Evolutionary conservation across 2,888 invertebrate species (phyloP).

Genomic region (Spilarctia lutea): DNA sequence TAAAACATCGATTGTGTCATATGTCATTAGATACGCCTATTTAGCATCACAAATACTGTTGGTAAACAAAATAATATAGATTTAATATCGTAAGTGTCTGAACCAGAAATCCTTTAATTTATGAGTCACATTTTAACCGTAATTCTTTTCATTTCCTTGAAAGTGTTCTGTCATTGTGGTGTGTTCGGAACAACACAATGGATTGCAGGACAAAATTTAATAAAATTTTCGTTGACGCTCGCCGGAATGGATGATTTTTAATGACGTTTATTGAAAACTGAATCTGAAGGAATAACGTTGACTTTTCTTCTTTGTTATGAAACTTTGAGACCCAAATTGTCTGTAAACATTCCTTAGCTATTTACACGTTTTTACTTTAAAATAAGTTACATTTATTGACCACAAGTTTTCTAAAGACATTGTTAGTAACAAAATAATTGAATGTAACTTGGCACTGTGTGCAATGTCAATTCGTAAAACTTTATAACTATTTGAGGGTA

Average conservation of each 20-base stretch:
- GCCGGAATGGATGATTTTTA: conserved; percentile 37
- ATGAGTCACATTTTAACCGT: conserved; percentile 37
- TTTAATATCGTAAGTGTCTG: conserved; percentile 43
- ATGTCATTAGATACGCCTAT: not conserved
- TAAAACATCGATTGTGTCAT: not conserved
- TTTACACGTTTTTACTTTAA: not conserved
- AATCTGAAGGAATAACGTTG: conserved; percentile 29
- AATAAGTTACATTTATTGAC: not conserved
- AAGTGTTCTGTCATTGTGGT: conserved; percentile 38
- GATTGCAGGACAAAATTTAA: conserved; percentile 44
- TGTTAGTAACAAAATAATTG: not conserved
- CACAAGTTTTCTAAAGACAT: not conserved
- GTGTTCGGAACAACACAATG: conserved; percentile 14
- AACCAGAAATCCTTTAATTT: conserved; percentile 39
- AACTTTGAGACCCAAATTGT: conserved; percentile 16
- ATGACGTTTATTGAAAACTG: conserved; percentile 45
- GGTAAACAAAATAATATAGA: conserved; percentile 18
- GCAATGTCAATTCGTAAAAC: too few relatives aligned
- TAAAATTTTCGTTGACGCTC: conserved; percentile 38
- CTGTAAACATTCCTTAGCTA: not conserved
- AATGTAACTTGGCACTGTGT: too few relatives aligned
- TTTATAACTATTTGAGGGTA: too few relatives aligned
- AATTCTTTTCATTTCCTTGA: conserved; percentile 44
- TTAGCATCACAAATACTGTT: not conserved
- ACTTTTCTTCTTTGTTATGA: conserved; percentile 27